phyloP scores from a whole-genome alignment of 2,113 vertebrate species.

The Tiliqua scincoides region DNA sequence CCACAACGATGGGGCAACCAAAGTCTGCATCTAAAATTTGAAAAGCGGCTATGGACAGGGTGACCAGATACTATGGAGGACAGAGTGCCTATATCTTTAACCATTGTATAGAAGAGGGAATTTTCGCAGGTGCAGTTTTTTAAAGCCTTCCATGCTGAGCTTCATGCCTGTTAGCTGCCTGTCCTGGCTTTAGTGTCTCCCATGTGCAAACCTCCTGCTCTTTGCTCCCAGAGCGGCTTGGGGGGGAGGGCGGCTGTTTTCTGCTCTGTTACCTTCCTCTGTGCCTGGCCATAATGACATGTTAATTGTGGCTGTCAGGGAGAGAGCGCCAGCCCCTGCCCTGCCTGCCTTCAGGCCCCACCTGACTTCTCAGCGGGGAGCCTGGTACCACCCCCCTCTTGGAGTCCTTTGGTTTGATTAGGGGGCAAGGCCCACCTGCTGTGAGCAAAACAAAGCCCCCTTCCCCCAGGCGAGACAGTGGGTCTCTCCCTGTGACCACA shows the following conservation, averaged over 20 bases:
- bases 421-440: neutral
- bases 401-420: neutral
- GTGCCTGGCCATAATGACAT: conserved; percentile 13
- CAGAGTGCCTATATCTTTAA: no score
- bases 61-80: no score
- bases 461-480: neutral
- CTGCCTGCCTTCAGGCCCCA: neutral
- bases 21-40: neutral
- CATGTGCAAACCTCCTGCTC: neutral
- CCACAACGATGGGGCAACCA: neutral
- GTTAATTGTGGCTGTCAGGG: neutral
- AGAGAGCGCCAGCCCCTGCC: neutral
- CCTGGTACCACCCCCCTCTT: neutral
- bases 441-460: neutral
- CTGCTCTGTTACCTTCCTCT: conserved; percentile 18
- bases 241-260: neutral
- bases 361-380: neutral
- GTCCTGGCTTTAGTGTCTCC: neutral
- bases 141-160: no score
- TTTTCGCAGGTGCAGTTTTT: no score
- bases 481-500: neutral
- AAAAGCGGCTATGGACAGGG: no score
- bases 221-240: conserved; percentile 4
- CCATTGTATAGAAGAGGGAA: no score
- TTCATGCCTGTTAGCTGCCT: no score